Percentiles rank a stretch among this genome's conserved stretches.
Evolutionary conservation across 35 echinoderm and acorn worm species (phyloP).

Genomic region (Nesometra sesokonis): DNA sequence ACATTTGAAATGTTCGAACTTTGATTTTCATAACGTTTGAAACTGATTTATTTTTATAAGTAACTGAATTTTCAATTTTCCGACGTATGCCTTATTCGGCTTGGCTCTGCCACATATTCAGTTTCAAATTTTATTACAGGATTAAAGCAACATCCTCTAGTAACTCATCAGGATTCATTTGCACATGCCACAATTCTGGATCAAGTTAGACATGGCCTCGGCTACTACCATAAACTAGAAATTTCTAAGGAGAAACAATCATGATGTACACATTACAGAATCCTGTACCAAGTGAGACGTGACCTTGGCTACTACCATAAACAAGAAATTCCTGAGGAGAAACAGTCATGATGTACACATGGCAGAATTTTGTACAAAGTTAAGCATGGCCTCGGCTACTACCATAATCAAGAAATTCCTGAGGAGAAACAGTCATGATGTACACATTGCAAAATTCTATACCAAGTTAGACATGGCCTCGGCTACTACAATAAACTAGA

Average conservation of each 20-base stretch:
- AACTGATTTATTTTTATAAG: background rate
- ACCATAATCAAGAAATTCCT: too few relatives aligned
- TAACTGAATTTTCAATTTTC: too few relatives aligned
- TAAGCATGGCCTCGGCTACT: conserved; percentile 4
- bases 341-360: background rate
- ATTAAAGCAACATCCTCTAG: conserved; percentile 11
- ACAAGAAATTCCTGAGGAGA: too few relatives aligned
- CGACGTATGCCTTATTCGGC: too few relatives aligned
- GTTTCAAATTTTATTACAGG: conserved; percentile 11
- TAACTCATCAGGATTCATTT: conserved; percentile 4
- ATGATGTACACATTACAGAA: background rate
- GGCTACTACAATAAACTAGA: background rate
- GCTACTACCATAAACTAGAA: background rate
- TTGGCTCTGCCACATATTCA: too few relatives aligned
- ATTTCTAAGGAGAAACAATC: too few relatives aligned
- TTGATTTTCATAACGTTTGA: too few relatives aligned
- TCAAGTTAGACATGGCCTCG: background rate
- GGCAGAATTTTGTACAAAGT: conserved; percentile 3
- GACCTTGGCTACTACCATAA: background rate
- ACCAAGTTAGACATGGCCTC: background rate
- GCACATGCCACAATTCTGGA: background rate
- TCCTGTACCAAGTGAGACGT: background rate
- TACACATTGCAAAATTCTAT: background rate
- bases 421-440: too few relatives aligned
- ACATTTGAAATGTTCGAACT: too few relatives aligned